Conservation (phyloP, 2,888 invertebrate genomes). For the Pachydiplax longipennis region DNA sequence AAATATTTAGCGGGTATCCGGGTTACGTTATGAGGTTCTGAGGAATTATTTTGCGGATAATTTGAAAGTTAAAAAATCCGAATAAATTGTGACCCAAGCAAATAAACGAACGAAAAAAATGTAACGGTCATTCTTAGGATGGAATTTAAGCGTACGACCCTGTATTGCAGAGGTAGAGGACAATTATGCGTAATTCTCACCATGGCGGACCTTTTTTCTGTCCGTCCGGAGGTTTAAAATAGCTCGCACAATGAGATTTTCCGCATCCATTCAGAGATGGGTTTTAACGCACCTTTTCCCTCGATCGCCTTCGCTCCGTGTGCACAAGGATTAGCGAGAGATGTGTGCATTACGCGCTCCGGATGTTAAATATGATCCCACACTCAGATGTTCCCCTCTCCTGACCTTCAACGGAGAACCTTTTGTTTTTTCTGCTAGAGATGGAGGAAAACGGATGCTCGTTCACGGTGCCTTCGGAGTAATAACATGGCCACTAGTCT, state of each 20-base stretch:
- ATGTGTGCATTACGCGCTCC: neutral
- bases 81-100: no score
- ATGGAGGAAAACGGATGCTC: neutral
- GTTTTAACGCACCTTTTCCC: neutral
- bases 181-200: neutral
- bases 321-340: neutral
- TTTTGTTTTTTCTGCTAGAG: neutral
- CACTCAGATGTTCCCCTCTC: neutral
- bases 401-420: neutral
- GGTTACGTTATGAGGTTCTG: no score
- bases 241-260: no score
- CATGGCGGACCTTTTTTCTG: neutral
- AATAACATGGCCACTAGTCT: no score
- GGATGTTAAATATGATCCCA: neutral
- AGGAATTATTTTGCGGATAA: no score
- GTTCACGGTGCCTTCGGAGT: neutral
- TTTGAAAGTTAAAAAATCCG: no score
- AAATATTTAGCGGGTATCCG: no score
- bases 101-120: no score
- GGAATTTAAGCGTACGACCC: no score
- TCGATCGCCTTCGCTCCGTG: neutral
- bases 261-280: neutral
- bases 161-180: no score
- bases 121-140: no score
- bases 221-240: neutral